Percentiles rank a stretch among this genome's conserved stretches.
phyloP scores from a whole-genome alignment of 2,113 vertebrate species.

The Pterocles burchelli region DNA sequence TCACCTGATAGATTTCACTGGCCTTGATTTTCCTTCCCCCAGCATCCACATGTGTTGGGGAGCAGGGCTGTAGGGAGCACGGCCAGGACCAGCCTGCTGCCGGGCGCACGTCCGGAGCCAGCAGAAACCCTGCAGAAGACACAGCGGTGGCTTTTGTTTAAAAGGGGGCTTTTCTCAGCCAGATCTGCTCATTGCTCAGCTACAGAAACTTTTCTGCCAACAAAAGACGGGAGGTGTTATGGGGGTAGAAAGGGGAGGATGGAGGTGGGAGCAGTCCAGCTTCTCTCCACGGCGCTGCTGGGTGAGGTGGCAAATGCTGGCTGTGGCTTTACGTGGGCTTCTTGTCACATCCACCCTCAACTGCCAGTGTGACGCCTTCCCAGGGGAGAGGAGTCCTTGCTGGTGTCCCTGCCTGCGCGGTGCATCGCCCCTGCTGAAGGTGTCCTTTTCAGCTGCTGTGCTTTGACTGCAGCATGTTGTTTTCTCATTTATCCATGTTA shows the following conservation, averaged over 20 bases:
- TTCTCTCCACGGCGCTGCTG: not conserved
- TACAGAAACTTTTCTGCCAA: not conserved
- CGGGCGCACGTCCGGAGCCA: not conserved
- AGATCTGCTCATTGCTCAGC: not conserved
- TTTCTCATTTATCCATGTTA: not conserved
- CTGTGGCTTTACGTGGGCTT: not conserved
- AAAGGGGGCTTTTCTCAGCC: not conserved
- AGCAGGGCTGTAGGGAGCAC: not conserved
- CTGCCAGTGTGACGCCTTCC: not conserved
- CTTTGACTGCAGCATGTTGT: fast-evolving
- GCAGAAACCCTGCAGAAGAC: not conserved
- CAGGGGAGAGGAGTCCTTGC: not conserved
- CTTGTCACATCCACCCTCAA: not conserved
- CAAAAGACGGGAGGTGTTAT: not conserved
- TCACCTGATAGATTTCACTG: constrained; percentile 31
- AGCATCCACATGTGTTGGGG: not conserved
- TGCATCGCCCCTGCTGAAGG: fast-evolving
- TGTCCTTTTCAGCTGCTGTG: not conserved
- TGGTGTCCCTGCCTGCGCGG: not conserved
- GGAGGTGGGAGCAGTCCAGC: not conserved
- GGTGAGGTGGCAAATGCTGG: not conserved
- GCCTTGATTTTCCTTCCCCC: not conserved
- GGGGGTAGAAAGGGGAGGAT: not conserved
- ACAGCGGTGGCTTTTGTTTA: not conserved
- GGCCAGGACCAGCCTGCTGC: not conserved